Conservation (phyloP, 1,140 invertebrate species). For the Calycopis cecrops region DNA sequence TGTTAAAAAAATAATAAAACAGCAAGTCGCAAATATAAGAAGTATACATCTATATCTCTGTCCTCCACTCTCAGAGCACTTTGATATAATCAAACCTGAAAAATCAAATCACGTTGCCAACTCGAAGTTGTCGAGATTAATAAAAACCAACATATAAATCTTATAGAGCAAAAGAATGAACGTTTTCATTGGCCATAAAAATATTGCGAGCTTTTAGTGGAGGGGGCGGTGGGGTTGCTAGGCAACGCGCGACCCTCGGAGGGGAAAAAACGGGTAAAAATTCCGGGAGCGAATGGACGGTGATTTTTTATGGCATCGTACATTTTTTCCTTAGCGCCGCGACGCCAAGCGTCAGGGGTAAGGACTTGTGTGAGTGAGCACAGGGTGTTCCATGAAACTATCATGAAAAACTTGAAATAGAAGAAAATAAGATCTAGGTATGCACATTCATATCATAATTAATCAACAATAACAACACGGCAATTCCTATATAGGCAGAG, state of each 20-base stretch:
- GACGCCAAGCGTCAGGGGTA: slow-evolving; percentile 39
- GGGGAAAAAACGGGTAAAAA: slow-evolving; percentile 73
- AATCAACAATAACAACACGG: too few species aligned
- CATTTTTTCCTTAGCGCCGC: slow-evolving; percentile 66
- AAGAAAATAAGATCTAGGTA: too few species aligned
- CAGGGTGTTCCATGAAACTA: slow-evolving; percentile 26
- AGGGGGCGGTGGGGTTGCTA: slow-evolving; percentile 45
- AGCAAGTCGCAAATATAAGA: too few species aligned
- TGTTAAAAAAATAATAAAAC: too few species aligned
- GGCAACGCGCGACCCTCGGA: slow-evolving; percentile 58
- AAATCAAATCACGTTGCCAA: slow-evolving; percentile 3
- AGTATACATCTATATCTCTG: too few species aligned
- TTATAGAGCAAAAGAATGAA: slow-evolving; percentile 12
- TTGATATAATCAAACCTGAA: not conserved
- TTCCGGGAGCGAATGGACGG: slow-evolving; percentile 63
- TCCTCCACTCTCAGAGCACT: too few species aligned
- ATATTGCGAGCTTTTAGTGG: slow-evolving; percentile 54
- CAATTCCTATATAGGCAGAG: too few species aligned
- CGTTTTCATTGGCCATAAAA: slow-evolving; percentile 55
- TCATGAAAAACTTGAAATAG: too few species aligned
- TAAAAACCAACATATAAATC: slow-evolving; percentile 18
- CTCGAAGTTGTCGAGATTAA: not conserved
- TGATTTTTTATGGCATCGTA: slow-evolving; percentile 74
- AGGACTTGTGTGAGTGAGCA: slow-evolving; percentile 37
- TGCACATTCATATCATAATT: too few species aligned